Conservation (phyloP, 2,113 vertebrate genomes). For the Oreochromis spilurus region DNA sequence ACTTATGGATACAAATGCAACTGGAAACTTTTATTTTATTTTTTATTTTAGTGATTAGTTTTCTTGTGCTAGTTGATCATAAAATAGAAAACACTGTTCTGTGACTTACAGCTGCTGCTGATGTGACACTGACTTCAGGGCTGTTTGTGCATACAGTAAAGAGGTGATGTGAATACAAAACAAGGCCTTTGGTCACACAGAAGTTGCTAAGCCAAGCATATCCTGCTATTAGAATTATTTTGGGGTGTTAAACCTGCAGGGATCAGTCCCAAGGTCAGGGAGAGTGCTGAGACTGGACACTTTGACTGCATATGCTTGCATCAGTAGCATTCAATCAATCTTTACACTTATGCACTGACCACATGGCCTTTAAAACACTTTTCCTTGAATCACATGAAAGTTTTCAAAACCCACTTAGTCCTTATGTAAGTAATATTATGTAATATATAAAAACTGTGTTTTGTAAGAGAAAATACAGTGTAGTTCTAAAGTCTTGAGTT, state of each 20-base stretch:
- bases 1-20: neutral
- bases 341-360: neutral
- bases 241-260: constrained; percentile 31
- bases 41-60: neutral
- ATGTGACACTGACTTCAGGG: neutral
- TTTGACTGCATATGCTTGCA: neutral
- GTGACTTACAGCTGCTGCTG: constrained; percentile 13
- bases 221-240: constrained; percentile 9
- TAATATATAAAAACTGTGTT: neutral
- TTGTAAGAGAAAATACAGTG: neutral
- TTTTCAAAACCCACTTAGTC: neutral
- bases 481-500: neutral
- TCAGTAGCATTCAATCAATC: neutral
- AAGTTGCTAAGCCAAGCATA: constrained; percentile 44
- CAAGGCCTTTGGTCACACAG: neutral
- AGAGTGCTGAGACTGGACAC: constrained; percentile 33
- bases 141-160: neutral
- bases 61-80: neutral
- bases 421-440: neutral
- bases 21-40: neutral
- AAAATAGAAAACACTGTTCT: neutral
- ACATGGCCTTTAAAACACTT: neutral
- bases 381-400: neutral
- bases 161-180: constrained; percentile 31
- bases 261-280: constrained; percentile 20